These are phyloP conservation scores for Listronotus bonariensis DNA, from an alignment of 1,140 invertebrate species.

Conservation along the genomic window DNA sequence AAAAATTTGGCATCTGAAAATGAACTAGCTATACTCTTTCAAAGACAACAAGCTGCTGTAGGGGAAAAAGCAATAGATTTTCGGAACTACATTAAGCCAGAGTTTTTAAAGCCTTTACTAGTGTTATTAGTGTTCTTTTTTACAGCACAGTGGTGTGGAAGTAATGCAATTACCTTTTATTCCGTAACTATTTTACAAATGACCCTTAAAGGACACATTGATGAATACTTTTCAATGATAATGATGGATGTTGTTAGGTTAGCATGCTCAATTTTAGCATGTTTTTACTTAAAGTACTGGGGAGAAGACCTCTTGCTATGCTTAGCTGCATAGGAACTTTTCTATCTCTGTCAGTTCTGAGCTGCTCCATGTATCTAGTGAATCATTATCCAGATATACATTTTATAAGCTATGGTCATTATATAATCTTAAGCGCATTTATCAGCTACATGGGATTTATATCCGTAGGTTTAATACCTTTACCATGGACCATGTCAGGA, in stretches of 20 bases:
- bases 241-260: constrained; percentile 71
- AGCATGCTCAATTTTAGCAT: constrained; percentile 62
- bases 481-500: constrained; percentile 71
- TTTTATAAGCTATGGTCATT: too few species aligned
- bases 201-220: constrained; percentile 53
- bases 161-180: constrained; percentile 74
- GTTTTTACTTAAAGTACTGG: constrained; percentile 63
- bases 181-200: constrained; percentile 66
- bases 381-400: too few species aligned
- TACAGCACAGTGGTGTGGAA: constrained; percentile 65
- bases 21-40: constrained; percentile 58
- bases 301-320: constrained; percentile 62
- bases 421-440: constrained; percentile 36
- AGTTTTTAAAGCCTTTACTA: constrained; percentile 55
- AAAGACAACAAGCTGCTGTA: constrained; percentile 35
- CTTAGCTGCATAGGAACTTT: constrained; percentile 62
- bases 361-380: too few species aligned
- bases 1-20: constrained; percentile 54
- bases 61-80: constrained; percentile 43
- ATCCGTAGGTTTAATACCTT: constrained; percentile 58
- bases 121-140: constrained; percentile 65
- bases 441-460: constrained; percentile 1
- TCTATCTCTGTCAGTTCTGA: constrained; percentile 52
- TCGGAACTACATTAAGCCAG: too few species aligned
- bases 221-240: constrained; percentile 65